Percentiles rank a stretch among this genome's conserved stretches.
These are phyloP conservation scores for Abscondita cerata DNA, from an alignment of 2,888 invertebrate genomes.

Conservation along the genomic window DNA sequence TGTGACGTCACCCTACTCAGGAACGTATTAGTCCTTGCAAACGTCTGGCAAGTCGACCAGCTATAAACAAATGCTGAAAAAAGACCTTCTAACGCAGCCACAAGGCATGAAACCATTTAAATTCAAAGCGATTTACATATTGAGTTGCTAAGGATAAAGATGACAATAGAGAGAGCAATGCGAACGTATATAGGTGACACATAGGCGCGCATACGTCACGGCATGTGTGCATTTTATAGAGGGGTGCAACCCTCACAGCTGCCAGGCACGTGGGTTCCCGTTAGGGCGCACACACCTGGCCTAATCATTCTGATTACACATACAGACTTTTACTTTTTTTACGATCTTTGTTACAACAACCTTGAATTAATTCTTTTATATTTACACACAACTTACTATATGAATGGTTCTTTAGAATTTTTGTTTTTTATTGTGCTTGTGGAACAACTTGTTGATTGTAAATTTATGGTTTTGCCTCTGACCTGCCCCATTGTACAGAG, in stretches of 20 bases:
- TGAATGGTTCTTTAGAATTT: too few relatives aligned
- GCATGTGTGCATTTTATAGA: constrained; percentile 52
- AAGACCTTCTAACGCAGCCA: not conserved
- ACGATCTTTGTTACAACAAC: constrained; percentile 19
- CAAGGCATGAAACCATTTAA: constrained; percentile 11
- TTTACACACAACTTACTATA: too few relatives aligned
- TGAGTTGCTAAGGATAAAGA: constrained; percentile 24
- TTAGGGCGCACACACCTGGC: constrained; percentile 40
- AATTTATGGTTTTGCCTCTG: not conserved
- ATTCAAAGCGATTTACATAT: constrained; percentile 26
- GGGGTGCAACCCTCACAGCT: constrained; percentile 54
- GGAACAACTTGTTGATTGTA: constrained; percentile 7
- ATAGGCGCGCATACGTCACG: constrained; percentile 52
- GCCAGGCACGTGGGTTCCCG: constrained; percentile 50
- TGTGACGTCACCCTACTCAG: constrained; percentile 39
- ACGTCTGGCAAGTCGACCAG: not conserved
- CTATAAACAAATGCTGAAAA: constrained; percentile 1
- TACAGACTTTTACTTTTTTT: constrained; percentile 35
- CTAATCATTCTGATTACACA: constrained; percentile 41
- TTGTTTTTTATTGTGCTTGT: too few relatives aligned
- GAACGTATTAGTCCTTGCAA: not conserved
- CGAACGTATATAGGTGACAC: constrained; percentile 48
- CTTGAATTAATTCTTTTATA: constrained; percentile 17
- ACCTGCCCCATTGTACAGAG: not conserved
- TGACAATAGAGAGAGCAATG: constrained; percentile 31